Conservation (phyloP, 2,888 invertebrate species). For the Agelastica alni region DNA sequence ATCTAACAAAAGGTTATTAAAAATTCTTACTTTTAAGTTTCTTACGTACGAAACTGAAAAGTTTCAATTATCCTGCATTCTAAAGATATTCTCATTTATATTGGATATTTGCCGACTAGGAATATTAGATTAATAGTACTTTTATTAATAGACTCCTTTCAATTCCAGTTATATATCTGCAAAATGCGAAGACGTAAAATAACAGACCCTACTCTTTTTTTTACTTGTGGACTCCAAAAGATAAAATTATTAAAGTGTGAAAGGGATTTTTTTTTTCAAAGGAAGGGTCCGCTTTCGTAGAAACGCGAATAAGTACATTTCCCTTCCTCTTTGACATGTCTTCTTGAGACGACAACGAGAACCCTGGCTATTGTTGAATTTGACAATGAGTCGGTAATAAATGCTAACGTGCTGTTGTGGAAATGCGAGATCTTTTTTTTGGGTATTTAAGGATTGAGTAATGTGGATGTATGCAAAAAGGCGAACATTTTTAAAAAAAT, state of each 20-base stretch:
- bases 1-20: too few relatives aligned
- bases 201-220: background rate
- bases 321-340: slow-evolving; percentile 14
- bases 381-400: slow-evolving; percentile 22
- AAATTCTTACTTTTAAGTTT: too few relatives aligned
- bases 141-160: background rate
- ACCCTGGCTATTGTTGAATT: slow-evolving; percentile 18
- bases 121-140: background rate
- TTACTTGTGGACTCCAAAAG: background rate
- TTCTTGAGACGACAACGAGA: slow-evolving; percentile 19
- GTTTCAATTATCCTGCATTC: background rate
- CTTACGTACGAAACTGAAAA: background rate
- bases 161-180: background rate
- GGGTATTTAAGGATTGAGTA: slow-evolving; percentile 15
- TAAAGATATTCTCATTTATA: background rate
- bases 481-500: slow-evolving; percentile 2
- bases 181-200: slow-evolving; percentile 1
- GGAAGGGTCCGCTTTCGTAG: slow-evolving; percentile 11
- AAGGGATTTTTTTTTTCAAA: slow-evolving; percentile 14
- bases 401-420: slow-evolving; percentile 17
- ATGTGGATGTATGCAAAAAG: slow-evolving; percentile 9
- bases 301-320: slow-evolving; percentile 22
- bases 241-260: slow-evolving; percentile 13
- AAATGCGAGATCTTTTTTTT: slow-evolving; percentile 12
- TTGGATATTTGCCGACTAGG: background rate